Conservation (phyloP, 2,113 vertebrate species). For the Clarias gariepinus region DNA sequence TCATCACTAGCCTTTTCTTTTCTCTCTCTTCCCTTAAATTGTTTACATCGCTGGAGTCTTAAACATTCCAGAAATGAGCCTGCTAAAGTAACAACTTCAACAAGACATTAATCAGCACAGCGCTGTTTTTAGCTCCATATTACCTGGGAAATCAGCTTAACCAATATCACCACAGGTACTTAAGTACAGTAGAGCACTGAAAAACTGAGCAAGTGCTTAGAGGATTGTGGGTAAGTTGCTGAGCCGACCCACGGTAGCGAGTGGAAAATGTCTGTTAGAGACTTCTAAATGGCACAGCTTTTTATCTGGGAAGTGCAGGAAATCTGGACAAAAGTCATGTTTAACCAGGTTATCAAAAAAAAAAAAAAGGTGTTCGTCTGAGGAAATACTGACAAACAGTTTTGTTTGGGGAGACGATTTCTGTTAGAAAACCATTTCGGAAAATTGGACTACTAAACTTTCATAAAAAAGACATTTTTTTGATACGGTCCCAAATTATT, state of each 20-base stretch:
- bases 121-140: neutral
- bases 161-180: neutral
- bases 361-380: neutral
- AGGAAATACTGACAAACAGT: neutral
- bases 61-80: neutral
- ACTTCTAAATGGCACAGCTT: neutral
- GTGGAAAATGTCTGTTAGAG: neutral
- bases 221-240: constrained; percentile 3
- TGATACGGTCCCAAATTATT: too few species aligned
- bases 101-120: neutral
- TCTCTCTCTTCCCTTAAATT: neutral
- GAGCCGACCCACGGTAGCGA: neutral
- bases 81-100: neutral
- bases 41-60: neutral
- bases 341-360: neutral
- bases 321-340: neutral
- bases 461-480: too few species aligned
- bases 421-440: neutral
- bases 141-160: neutral
- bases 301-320: neutral
- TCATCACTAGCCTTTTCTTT: neutral
- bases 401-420: too few species aligned
- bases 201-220: neutral
- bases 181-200: neutral
- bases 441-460: neutral